Percentiles rank a stretch among this genome's conserved stretches.
Conservation (phyloP, 23 tunicate species). For the Ciona savignyi region DNA sequence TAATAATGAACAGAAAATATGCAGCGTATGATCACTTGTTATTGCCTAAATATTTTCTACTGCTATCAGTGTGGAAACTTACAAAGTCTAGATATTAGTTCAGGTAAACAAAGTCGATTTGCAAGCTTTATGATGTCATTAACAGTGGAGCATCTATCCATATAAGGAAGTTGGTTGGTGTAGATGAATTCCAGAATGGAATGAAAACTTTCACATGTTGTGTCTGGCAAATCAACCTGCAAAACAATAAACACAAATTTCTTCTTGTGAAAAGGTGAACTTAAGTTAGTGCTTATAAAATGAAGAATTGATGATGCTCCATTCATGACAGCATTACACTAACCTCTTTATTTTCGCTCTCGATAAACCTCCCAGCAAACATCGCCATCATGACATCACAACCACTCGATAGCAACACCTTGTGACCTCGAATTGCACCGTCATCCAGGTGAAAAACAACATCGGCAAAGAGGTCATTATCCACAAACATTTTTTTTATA, state of each 20-base stretch:
- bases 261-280: no score
- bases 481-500: conserved; percentile 8
- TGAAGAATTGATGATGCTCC: background rate
- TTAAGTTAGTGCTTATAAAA: background rate
- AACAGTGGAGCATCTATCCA: conserved; percentile 16
- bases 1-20: no score
- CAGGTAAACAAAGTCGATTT: conserved; percentile 57
- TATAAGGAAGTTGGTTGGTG: conserved; percentile 6
- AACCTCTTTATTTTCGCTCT: conserved; percentile 60
- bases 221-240: conserved; percentile 47
- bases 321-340: background rate
- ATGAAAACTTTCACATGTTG: conserved; percentile 24
- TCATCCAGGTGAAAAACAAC: conserved; percentile 59
- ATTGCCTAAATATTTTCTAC: no score
- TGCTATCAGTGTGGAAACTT: no score
- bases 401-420: conserved; percentile 47
- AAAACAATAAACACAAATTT: no score
- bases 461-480: conserved; percentile 28
- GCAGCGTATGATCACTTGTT: no score
- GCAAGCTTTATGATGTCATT: conserved; percentile 63
- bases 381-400: conserved; percentile 92
- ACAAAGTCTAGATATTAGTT: conserved; percentile 30
- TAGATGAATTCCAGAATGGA: conserved; percentile 43
- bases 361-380: conserved; percentile 71
- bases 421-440: conserved; percentile 42